phyloP scores from a whole-genome alignment of 2,113 vertebrate species.

The Hyperopisus bebe region DNA sequence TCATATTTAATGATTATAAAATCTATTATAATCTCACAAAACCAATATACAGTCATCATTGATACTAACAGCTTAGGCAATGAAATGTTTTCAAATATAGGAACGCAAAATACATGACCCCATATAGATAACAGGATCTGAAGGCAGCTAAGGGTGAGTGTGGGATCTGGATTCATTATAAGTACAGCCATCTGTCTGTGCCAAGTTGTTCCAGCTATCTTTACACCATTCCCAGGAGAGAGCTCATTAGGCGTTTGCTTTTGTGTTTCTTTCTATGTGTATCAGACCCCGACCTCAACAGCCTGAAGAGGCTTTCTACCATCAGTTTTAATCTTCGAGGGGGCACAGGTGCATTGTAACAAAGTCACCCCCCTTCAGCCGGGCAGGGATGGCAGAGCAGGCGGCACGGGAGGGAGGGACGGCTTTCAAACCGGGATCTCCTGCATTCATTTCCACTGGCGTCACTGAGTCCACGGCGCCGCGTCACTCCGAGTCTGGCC shows the following conservation, averaged over 20 bases:
- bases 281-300: conserved; percentile 1
- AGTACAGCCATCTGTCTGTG: not conserved
- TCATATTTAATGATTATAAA: not conserved
- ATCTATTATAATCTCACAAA: not conserved
- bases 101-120: not conserved
- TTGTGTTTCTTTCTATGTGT: not conserved
- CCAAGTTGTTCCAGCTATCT: conserved; percentile 14
- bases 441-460: conserved; percentile 39
- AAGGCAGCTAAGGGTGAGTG: conserved; percentile 5
- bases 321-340: not conserved
- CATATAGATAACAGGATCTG: not conserved
- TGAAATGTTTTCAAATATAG: not conserved
- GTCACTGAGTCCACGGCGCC: conserved; percentile 43
- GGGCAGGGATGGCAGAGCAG: not conserved
- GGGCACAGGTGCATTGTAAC: not conserved
- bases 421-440: not conserved
- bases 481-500: conserved; percentile 44
- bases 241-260: conserved; percentile 2
- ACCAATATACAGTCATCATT: not conserved
- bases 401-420: not conserved
- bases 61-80: not conserved
- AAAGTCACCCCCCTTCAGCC: not conserved
- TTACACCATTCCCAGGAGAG: conserved; percentile 2
- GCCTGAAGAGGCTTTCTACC: not conserved
- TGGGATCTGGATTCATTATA: not conserved